Evolutionary conservation across 2,797 vertebrate species (phyloP).

Genomic region (Lithobates sylvaticus): DNA sequence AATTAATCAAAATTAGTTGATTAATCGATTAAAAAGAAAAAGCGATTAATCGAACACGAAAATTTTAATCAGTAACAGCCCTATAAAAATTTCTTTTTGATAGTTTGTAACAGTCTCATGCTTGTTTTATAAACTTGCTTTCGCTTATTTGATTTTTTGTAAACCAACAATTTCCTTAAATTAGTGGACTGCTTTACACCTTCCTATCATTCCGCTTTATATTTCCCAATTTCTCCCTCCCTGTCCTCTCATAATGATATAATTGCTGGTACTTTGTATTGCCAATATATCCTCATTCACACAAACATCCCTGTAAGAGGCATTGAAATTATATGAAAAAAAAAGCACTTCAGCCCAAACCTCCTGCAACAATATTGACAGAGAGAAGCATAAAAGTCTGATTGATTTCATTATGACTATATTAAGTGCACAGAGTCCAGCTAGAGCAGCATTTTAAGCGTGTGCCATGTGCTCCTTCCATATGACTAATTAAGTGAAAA

Average conservation of each 20-base stretch:
- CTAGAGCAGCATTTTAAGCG: neutral
- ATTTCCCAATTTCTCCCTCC: neutral
- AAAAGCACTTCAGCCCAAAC: neutral
- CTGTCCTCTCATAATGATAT: neutral
- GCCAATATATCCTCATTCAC: neutral
- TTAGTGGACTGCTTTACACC: neutral
- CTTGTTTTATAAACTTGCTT: neutral
- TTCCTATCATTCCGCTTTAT: neutral
- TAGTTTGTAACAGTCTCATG: no score
- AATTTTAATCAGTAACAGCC: no score
- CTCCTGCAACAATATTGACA: conserved; percentile 38
- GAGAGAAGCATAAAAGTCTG: conserved; percentile 43
- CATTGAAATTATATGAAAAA: neutral
- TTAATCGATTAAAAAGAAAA: no score
- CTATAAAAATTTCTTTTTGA: no score
- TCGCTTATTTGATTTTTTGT: neutral
- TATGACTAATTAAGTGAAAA: conserved; percentile 11
- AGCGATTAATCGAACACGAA: no score
- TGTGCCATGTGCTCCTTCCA: neutral
- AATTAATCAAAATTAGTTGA: no score
- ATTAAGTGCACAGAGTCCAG: conserved; percentile 40
- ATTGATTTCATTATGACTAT: conserved; percentile 49
- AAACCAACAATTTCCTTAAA: neutral
- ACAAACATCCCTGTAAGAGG: conserved; percentile 22
- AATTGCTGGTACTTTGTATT: neutral